phyloP scores from a whole-genome alignment of 2,888 invertebrate species.

The Peribatodes rhomboidaria region DNA sequence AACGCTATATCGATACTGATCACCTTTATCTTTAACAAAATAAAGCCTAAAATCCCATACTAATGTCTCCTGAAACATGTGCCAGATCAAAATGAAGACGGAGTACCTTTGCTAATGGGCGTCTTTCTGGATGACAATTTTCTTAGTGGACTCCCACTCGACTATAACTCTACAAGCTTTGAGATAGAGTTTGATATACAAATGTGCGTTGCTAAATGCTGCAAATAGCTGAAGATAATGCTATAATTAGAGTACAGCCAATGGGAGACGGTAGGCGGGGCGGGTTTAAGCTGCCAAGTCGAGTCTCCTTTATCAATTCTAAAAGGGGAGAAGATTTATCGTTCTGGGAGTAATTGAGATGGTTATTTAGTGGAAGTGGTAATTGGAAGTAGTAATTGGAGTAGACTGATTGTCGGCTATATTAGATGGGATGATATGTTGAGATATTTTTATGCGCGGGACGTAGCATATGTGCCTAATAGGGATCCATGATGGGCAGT shows the following conservation, averaged over 20 bases:
- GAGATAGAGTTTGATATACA: slow-evolving; percentile 50
- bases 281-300: slow-evolving; percentile 49
- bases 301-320: slow-evolving; percentile 73
- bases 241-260: slow-evolving; percentile 83
- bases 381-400: slow-evolving; percentile 40
- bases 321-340: slow-evolving; percentile 73
- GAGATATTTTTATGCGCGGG: background rate
- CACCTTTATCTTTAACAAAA: slow-evolving; percentile 40
- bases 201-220: slow-evolving; percentile 67
- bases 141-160: slow-evolving; percentile 48
- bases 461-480: background rate
- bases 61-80: slow-evolving; percentile 60
- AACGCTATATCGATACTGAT: slow-evolving; percentile 39
- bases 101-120: slow-evolving; percentile 82
- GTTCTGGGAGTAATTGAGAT: slow-evolving; percentile 81
- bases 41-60: slow-evolving; percentile 58
- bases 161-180: slow-evolving; percentile 40
- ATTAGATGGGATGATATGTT: slow-evolving; percentile 17
- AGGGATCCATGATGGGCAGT: too few species aligned
- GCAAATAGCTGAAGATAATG: slow-evolving; percentile 80
- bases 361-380: slow-evolving; percentile 78
- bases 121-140: slow-evolving; percentile 81
- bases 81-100: slow-evolving; percentile 78
- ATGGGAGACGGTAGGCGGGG: slow-evolving; percentile 75
- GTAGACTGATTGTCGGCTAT: slow-evolving; percentile 33